Conservation (phyloP, 2,797 vertebrate genomes). For the Luscinia luscinia region DNA sequence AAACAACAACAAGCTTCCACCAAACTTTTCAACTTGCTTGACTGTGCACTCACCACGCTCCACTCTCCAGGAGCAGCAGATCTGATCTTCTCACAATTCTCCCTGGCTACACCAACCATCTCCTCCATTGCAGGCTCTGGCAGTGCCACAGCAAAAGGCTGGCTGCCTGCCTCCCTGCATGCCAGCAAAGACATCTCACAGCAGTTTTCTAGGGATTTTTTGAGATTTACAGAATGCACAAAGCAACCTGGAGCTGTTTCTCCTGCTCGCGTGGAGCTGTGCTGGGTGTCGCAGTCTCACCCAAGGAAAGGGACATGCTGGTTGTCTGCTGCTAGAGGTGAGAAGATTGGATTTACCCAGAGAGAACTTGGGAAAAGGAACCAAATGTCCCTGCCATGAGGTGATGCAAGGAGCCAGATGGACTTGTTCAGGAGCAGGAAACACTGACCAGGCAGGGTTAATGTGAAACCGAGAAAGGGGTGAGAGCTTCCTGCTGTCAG, state of each 20-base stretch:
- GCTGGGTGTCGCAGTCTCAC: background rate
- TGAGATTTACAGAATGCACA: background rate
- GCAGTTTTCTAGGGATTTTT: background rate
- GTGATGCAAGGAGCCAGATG: background rate
- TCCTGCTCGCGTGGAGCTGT: background rate
- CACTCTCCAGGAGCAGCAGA: background rate
- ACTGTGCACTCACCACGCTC: fast-evolving
- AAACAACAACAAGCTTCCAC: background rate
- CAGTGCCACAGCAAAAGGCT: background rate
- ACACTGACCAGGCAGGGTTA: constrained; percentile 33
- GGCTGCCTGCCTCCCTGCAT: background rate
- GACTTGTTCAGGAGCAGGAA: constrained; percentile 13
- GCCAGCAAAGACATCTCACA: background rate
- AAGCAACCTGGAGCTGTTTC: background rate
- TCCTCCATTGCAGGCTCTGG: background rate
- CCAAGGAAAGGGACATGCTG: background rate
- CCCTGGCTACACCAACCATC: background rate
- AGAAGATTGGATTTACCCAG: background rate
- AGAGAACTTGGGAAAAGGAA: background rate
- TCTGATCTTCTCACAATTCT: background rate
- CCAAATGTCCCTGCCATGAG: background rate
- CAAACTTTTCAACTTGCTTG: background rate
- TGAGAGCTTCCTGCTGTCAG: constrained; percentile 37
- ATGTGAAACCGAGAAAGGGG: background rate
- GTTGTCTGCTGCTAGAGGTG: background rate